Percentiles rank a stretch among this genome's conserved stretches.
Conservation (phyloP, 2,113 vertebrate genomes). For the Propithecus coquereli region DNA sequence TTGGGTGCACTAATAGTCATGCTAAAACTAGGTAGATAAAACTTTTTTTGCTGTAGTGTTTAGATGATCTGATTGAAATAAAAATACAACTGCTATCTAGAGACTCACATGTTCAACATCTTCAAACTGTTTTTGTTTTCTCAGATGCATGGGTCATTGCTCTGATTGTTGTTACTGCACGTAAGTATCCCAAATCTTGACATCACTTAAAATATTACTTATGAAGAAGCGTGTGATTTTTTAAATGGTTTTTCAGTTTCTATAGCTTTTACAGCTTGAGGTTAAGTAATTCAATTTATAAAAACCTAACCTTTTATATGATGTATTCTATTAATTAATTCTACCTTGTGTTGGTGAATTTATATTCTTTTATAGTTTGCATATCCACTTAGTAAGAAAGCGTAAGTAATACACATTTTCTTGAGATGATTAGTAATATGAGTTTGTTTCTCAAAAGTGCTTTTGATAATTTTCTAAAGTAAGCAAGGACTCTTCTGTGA, state of each 20-base stretch:
- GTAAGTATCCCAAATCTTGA: constrained; percentile 49
- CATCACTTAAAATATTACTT: neutral
- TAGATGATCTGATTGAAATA: neutral
- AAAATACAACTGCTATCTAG: neutral
- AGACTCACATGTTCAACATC: neutral
- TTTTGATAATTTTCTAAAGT: neutral
- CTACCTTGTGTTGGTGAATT: neutral
- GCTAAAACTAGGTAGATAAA: neutral
- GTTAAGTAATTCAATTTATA: neutral
- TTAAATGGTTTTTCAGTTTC: neutral
- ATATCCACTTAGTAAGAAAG: neutral
- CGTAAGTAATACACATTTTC: neutral
- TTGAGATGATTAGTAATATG: neutral
- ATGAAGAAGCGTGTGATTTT: neutral
- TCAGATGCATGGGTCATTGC: neutral
- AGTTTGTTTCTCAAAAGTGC: neutral
- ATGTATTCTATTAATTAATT: neutral
- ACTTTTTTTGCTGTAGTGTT: neutral
- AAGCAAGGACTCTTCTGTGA: neutral
- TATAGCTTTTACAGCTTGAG: constrained; percentile 4
- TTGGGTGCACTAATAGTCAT: too few relatives aligned
- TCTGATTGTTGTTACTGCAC: accelerated
- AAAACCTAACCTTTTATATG: neutral
- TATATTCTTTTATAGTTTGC: neutral
- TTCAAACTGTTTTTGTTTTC: constrained; percentile 9